A percentile compares a stretch with the other conserved stretches of the same genome.
phyloP scores from a whole-genome alignment of 2,113 vertebrate species.

The Protobothrops mucrosquamatus region DNA sequence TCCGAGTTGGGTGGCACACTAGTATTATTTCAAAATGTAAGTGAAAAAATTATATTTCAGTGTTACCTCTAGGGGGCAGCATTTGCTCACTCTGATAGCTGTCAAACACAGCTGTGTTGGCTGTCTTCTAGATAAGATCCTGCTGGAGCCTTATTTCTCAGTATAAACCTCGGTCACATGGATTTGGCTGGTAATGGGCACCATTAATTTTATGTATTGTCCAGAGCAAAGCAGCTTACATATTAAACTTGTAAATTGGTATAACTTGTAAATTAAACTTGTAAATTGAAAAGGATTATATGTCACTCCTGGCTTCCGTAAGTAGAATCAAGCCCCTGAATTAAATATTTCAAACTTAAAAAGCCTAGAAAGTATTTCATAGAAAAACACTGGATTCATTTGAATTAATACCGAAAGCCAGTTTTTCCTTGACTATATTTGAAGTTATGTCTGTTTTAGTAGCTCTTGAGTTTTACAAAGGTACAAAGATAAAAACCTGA shows the following conservation, averaged over 20 bases:
- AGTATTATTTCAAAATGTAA: neutral
- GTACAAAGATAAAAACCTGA: neutral
- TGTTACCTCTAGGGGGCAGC: conserved; percentile 58
- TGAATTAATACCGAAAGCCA: neutral
- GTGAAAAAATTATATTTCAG: neutral
- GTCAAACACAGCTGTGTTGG: neutral
- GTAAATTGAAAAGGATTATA: neutral
- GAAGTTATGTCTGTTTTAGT: neutral
- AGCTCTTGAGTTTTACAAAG: neutral
- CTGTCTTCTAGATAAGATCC: accelerated
- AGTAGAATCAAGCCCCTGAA: neutral
- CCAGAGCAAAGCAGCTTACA: neutral
- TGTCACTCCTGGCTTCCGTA: neutral
- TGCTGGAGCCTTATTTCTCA: neutral
- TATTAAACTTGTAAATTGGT: neutral
- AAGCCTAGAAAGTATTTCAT: neutral
- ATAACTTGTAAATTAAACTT: neutral
- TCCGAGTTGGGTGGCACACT: neutral
- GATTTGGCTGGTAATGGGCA: conserved; percentile 2
- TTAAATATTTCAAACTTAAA: neutral
- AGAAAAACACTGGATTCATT: neutral
- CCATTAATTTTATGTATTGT: neutral
- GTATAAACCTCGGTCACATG: neutral
- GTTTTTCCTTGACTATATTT: neutral
- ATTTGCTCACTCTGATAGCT: conserved; percentile 2